A percentile compares a stretch with the other conserved stretches of the same genome.
Evolutionary conservation across 1,140 invertebrate genomes (phyloP).

Genomic region (Patella vulgata): DNA sequence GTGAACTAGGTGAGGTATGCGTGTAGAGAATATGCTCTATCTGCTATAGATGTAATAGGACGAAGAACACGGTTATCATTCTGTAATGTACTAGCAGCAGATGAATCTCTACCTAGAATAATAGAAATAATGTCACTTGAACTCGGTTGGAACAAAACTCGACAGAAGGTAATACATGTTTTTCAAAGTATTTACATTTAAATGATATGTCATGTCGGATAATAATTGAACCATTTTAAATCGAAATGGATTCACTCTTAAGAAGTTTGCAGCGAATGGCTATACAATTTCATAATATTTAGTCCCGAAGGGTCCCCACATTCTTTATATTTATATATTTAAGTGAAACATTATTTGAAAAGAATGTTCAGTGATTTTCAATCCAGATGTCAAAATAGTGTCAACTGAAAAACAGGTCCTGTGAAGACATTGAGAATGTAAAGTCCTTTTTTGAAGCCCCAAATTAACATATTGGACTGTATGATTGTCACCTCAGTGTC

Average conservation of each 20-base stretch:
- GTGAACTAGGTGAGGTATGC: constrained; percentile 84
- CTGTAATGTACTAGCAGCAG: constrained; percentile 92
- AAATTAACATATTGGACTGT: too few relatives aligned
- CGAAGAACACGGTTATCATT: constrained; percentile 92
- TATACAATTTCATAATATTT: too few relatives aligned
- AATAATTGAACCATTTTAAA: too few relatives aligned
- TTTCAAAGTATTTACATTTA: constrained; percentile 2
- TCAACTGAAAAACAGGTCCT: too few relatives aligned
- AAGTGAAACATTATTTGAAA: background rate
- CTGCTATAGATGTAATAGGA: constrained; percentile 96
- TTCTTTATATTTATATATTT: background rate
- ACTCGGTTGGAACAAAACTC: constrained; percentile 87
- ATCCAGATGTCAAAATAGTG: too few relatives aligned
- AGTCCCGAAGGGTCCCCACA: too few relatives aligned
- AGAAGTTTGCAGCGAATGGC: too few relatives aligned
- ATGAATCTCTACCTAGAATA: constrained; percentile 92
- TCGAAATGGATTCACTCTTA: too few relatives aligned
- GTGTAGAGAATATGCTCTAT: constrained; percentile 93
- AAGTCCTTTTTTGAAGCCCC: too few relatives aligned
- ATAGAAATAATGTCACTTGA: constrained; percentile 97
- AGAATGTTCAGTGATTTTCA: too few relatives aligned
- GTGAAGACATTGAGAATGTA: too few relatives aligned
- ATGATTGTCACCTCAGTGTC: too few relatives aligned
- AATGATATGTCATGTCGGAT: background rate
- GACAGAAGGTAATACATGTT: constrained; percentile 66